Evolutionary conservation across 1,140 invertebrate genomes (phyloP), one percentile per base, ranked within the genome.

Genomic region (Steinernema feltiae): DNA sequence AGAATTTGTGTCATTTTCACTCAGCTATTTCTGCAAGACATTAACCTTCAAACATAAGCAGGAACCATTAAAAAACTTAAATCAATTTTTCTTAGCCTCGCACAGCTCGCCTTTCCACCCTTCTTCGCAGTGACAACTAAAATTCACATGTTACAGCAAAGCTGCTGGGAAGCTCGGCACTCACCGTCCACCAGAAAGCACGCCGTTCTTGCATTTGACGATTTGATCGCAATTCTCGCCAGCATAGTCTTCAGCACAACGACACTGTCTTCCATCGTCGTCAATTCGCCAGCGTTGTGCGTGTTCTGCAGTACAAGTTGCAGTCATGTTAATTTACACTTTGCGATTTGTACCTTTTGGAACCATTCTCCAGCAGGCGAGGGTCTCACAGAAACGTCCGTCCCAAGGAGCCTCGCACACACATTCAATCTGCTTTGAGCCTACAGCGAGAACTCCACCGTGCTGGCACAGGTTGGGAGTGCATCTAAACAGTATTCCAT

Each of bases 351-450:
- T n/a, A 75, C 74, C 74, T 24, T 32, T 30, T 1, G 71, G 53
- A 1, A 70, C 72, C 70, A 75, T 78, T 72, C 77, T 71, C 73
- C 73, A 78, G 53, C 77, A 78, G 0, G 77, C 77, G 18, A 78
- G 73, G 46, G 73, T 32, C 29, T 78, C 77, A 30, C 77, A 78
- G 32, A 53, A 48, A n/a, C 77, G 73, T 69, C 77, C 77, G 53
- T 78, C 77, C 77, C 77, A 78, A 24, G 73, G 77, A 24, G 69
- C 76, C 69, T 75, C 74, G 74, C 77, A 78, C 48, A 75, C 72
- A 29, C 77, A 78, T 31, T 78, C 77, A 70, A 78, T 69, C 30
- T 75, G 73, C 27, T 78, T 75, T n/a, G 41, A 69, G 71, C 77
- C 77, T n/a, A 75, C 73, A 27, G 77, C 77, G 21, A 78, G 35